Conservation (phyloP, 2,888 invertebrate genomes). For the Dysmachus trigonus region DNA sequence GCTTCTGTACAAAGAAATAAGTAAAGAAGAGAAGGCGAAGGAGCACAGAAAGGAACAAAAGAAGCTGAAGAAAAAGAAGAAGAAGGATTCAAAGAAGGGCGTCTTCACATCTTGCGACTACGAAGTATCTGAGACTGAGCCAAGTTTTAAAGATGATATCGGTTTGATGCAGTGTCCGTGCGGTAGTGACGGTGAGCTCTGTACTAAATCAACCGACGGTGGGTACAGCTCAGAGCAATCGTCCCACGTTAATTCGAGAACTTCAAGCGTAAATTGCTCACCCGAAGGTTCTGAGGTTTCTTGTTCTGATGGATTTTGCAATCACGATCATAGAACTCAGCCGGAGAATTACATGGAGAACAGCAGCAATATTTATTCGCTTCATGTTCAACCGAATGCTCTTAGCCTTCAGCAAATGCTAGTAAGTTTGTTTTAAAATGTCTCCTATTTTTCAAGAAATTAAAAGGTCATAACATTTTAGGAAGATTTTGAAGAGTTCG, state of each 20-base stretch:
- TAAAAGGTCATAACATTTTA: constrained; percentile 59
- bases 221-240: constrained; percentile 83
- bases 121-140: constrained; percentile 48
- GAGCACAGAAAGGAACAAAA: constrained; percentile 88
- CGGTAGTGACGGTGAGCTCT: constrained; percentile 65
- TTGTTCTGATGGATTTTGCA: constrained; percentile 88
- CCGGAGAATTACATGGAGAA: not conserved
- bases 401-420: constrained; percentile 78
- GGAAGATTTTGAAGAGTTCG: constrained; percentile 82
- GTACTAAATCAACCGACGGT: constrained; percentile 78
- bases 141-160: constrained; percentile 17
- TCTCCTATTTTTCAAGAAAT: not conserved
- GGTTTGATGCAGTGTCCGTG: constrained; percentile 63
- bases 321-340: constrained; percentile 68
- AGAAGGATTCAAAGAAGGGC: constrained; percentile 68
- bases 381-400: constrained; percentile 47
- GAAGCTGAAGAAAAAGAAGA: constrained; percentile 83
- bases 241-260: constrained; percentile 72
- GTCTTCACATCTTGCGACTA: constrained; percentile 54
- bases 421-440: constrained; percentile 66
- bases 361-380: not conserved
- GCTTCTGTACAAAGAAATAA: constrained; percentile 85
- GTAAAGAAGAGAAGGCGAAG: constrained; percentile 85
- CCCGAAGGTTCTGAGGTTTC: constrained; percentile 91
- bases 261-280: constrained; percentile 83